Percentiles rank a stretch among this genome's conserved stretches.
phyloP scores from a whole-genome alignment of 2,113 vertebrate species.

The Micronisus gabar region DNA sequence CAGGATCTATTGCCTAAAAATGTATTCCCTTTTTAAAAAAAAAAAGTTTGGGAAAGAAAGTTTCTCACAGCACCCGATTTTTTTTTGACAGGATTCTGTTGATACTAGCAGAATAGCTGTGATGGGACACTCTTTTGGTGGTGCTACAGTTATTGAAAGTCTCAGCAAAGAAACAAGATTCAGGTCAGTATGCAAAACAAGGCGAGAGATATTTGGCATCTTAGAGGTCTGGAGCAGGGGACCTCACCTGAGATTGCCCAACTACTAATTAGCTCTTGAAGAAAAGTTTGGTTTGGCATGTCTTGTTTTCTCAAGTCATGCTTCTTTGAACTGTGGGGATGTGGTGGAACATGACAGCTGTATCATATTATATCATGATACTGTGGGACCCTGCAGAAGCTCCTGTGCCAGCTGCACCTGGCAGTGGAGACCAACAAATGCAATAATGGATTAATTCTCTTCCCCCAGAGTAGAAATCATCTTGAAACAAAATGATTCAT shows the following conservation, averaged over 20 bases:
- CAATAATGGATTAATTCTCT: background rate
- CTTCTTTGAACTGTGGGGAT: background rate
- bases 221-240: background rate
- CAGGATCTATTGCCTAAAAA: background rate
- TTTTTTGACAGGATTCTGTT: conserved; percentile 82
- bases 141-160: conserved; percentile 86
- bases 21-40: background rate
- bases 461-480: background rate
- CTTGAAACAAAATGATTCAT: background rate
- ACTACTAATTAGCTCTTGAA: background rate
- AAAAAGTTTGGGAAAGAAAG: background rate
- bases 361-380: background rate
- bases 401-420: background rate
- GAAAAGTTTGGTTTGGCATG: background rate
- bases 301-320: background rate
- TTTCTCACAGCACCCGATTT: conserved; percentile 39
- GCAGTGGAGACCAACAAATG: background rate
- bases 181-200: conserved; percentile 78
- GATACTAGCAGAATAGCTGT: conserved; percentile 81
- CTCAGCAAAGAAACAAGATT: conserved; percentile 89
- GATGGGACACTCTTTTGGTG: conserved; percentile 96
- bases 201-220: background rate
- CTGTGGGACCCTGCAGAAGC: background rate
- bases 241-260: background rate
- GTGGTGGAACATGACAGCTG: background rate